Conservation (phyloP, 2,797 vertebrate genomes). For the Eulemur mongoz region DNA sequence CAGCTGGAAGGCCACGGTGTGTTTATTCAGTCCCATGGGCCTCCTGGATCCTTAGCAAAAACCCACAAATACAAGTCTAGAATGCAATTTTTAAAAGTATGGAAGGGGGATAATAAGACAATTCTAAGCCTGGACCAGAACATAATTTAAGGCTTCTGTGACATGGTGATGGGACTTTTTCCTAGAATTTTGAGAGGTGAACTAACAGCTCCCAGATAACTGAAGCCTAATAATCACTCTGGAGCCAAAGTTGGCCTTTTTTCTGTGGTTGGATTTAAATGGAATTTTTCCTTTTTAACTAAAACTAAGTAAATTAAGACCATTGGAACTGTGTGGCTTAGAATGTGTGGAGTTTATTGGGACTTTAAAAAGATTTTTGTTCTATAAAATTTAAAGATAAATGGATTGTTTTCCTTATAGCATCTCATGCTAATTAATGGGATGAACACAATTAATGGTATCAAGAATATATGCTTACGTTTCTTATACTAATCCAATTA, state of each 20-base stretch:
- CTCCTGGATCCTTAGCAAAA: neutral
- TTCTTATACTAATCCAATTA: conserved; percentile 81
- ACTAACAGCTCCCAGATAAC: neutral
- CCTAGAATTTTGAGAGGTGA: neutral
- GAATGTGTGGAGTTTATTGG: conserved; percentile 67
- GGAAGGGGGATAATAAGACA: neutral
- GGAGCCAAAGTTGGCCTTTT: neutral
- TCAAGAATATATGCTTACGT: conserved; percentile 83
- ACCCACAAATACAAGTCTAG: neutral
- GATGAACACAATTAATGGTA: conserved; percentile 79
- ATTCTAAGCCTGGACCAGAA: neutral
- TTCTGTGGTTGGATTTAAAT: neutral
- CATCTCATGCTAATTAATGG: conserved; percentile 82
- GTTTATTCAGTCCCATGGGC: neutral
- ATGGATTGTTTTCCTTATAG: conserved; percentile 81
- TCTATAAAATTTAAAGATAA: conserved; percentile 81
- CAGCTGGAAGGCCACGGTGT: neutral
- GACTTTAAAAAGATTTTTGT: conserved; percentile 69
- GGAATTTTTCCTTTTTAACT: conserved; percentile 26
- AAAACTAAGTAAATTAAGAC: neutral
- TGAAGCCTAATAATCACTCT: neutral
- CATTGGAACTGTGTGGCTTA: conserved; percentile 66
- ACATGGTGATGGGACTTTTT: neutral
- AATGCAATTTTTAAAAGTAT: neutral
- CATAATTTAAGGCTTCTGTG: neutral